A percentile compares a stretch with the other conserved stretches of the same genome.
Conservation (phyloP, 2,113 vertebrate species). For the Embiotoca jacksoni region DNA sequence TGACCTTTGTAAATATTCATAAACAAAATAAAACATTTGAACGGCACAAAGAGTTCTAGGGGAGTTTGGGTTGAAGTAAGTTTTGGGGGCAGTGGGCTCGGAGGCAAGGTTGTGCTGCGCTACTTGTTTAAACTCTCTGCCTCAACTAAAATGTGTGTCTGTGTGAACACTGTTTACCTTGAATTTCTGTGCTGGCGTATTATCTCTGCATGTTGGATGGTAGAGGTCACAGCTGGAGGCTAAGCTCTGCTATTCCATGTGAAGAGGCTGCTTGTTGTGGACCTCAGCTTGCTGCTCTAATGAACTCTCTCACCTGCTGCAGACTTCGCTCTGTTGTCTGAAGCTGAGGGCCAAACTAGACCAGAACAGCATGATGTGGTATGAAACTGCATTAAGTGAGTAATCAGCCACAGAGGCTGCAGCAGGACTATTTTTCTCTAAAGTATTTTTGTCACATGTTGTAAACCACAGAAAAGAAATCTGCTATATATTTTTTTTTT, state of each 20-base stretch:
- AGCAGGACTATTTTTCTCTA: constrained; percentile 21
- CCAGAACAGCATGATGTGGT: constrained; percentile 42
- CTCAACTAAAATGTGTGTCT: constrained; percentile 26
- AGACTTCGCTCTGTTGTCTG: constrained; percentile 57
- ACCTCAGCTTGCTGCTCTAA: constrained; percentile 66
- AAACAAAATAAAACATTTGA: constrained; percentile 61
- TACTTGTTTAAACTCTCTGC: constrained; percentile 47
- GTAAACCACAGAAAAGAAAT: constrained; percentile 34
- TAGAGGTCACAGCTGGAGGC: constrained; percentile 79
- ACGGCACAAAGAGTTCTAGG: constrained; percentile 20
- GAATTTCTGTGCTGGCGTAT: constrained; percentile 54
- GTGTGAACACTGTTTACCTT: constrained; percentile 48
- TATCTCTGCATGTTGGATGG: constrained; percentile 71
- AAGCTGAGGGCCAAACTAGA: constrained; percentile 59
- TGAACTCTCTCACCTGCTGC: constrained; percentile 74
- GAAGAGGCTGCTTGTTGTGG: constrained; percentile 73
- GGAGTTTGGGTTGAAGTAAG: constrained; percentile 9
- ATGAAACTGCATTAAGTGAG: constrained; percentile 63
- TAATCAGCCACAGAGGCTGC: constrained; percentile 60
- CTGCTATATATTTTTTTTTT: constrained; percentile 2
- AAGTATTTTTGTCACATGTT: constrained; percentile 44
- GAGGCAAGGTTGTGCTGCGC: constrained; percentile 41
- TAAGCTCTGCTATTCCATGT: constrained; percentile 70
- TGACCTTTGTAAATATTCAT: constrained; percentile 76
- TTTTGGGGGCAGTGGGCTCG: constrained; percentile 43